A percentile compares a stretch with the other conserved stretches of the same genome.
Conservation (phyloP, 2,888 invertebrate genomes). For the Crepidodera aurea region DNA sequence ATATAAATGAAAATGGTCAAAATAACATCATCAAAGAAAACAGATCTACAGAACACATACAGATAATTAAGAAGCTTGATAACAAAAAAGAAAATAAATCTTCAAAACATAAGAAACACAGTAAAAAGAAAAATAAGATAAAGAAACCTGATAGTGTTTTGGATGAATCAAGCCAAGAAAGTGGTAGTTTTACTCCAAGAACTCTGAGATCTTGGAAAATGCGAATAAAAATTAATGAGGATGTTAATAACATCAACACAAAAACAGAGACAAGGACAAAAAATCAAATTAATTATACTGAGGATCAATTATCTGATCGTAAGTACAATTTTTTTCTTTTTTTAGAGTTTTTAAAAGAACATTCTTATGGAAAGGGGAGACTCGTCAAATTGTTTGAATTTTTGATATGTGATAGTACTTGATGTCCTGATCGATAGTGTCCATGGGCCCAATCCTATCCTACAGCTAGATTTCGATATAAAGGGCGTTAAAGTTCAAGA, state of each 20-base stretch:
- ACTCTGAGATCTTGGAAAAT: slow-evolving; percentile 43
- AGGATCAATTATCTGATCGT: background rate
- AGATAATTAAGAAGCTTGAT: background rate
- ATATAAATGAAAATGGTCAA: background rate
- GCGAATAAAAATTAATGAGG: slow-evolving; percentile 39
- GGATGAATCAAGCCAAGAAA: slow-evolving; percentile 29
- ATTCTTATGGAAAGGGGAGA: too few relatives aligned
- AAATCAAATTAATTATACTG: background rate
- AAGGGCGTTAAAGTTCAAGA: too few relatives aligned
- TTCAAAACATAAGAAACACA: background rate
- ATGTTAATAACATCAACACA: slow-evolving; percentile 30
- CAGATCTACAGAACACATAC: background rate
- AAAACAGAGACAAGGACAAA: slow-evolving; percentile 11
- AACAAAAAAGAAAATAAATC: background rate
- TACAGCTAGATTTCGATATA: too few relatives aligned
- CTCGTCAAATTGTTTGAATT: too few relatives aligned
- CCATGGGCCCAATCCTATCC: too few relatives aligned
- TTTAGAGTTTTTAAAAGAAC: background rate
- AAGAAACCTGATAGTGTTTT: background rate
- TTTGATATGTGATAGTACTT: too few relatives aligned
- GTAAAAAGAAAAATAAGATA: background rate
- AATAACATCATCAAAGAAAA: background rate
- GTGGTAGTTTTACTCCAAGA: slow-evolving; percentile 13
- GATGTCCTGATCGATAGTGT: too few relatives aligned
- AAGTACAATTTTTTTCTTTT: background rate